Evolutionary conservation across 2,888 invertebrate genomes (phyloP).

Genomic region (Lottia scabra): DNA sequence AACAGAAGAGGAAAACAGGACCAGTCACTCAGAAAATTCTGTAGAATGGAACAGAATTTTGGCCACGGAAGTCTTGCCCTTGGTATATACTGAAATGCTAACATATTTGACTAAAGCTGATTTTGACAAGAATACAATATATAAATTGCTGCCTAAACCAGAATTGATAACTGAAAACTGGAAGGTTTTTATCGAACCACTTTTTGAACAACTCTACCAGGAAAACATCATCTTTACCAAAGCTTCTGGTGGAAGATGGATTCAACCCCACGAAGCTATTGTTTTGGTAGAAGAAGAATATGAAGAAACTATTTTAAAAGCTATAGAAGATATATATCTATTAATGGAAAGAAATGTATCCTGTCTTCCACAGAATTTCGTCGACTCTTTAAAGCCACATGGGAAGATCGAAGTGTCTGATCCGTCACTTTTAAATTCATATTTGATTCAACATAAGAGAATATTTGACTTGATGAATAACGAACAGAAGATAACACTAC

Average conservation of each 20-base stretch:
- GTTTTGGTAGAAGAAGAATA: neutral
- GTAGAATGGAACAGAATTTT: conserved; percentile 60
- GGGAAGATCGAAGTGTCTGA: neutral
- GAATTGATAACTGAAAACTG: conserved; percentile 26
- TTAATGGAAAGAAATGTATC: conserved; percentile 3
- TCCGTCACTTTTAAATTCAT: neutral
- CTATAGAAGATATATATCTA: neutral
- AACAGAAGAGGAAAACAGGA: conserved; percentile 33
- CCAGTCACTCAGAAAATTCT: conserved; percentile 42
- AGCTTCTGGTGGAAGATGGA: conserved; percentile 7
- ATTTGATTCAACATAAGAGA: neutral
- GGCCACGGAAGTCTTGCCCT: conserved; percentile 51
- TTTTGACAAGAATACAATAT: conserved; percentile 19
- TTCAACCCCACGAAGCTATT: neutral
- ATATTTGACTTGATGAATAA: neutral
- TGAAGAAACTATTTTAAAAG: neutral
- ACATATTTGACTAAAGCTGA: conserved; percentile 22
- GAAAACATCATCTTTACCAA: neutral
- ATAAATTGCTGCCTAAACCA: conserved; percentile 26
- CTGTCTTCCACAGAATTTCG: neutral
- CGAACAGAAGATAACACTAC: neutral
- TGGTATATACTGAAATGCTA: conserved; percentile 41
- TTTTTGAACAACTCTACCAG: conserved; percentile 41
- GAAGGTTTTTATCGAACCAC: conserved; percentile 43
- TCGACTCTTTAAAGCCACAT: neutral